phyloP scores from a whole-genome alignment of 2,797 vertebrate genomes.

The Trichosurus vulpecula region DNA sequence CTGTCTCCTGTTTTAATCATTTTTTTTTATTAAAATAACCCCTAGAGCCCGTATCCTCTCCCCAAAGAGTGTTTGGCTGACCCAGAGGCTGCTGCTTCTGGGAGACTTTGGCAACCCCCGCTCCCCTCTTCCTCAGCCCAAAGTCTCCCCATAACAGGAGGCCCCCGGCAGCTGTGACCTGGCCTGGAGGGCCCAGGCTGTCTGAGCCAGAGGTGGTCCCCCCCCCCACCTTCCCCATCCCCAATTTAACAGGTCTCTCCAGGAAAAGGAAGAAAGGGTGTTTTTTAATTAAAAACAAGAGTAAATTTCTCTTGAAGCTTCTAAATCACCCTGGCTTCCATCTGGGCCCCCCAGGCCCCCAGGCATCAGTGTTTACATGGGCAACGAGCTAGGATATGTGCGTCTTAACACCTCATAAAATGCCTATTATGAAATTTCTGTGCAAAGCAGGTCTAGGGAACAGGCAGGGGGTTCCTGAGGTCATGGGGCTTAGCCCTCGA shows the following conservation, averaged over 20 bases:
- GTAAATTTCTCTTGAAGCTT: neutral
- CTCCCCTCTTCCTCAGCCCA: neutral
- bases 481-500: neutral
- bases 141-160: neutral
- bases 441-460: neutral
- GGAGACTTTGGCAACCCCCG: too few relatives aligned
- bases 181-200: neutral
- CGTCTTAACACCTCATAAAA: neutral
- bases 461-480: neutral
- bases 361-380: neutral
- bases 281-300: neutral
- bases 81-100: neutral
- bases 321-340: neutral
- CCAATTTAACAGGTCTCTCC: neutral
- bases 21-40: neutral
- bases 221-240: neutral
- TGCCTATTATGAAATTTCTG: neutral
- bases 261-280: neutral
- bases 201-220: neutral
- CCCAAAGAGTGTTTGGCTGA: neutral
- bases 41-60: neutral
- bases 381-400: neutral
- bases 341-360: neutral
- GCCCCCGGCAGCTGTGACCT: neutral
- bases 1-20: neutral